Conservation (phyloP, 2,888 invertebrate genomes). For the Drosophila ustulata region DNA sequence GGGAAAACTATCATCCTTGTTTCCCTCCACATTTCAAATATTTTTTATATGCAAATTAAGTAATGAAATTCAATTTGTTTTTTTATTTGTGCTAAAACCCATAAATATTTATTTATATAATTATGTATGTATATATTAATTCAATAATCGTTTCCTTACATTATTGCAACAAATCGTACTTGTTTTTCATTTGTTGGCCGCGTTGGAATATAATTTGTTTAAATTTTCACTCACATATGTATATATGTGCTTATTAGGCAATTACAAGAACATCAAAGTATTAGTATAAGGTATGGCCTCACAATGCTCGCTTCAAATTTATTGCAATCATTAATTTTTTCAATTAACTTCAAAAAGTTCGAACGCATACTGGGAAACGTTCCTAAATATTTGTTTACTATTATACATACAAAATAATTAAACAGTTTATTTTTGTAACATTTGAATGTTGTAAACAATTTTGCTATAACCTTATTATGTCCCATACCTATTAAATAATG, state of each 20-base stretch:
- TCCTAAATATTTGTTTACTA: slow-evolving; percentile 18
- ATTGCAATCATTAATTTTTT: slow-evolving; percentile 8
- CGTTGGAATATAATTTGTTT: slow-evolving; percentile 48
- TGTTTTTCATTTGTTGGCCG: slow-evolving; percentile 45
- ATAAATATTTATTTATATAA: slow-evolving; percentile 75
- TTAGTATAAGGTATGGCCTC: slow-evolving; percentile 10
- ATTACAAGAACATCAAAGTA: slow-evolving; percentile 50
- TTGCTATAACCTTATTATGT: slow-evolving; percentile 23
- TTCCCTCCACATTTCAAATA: slow-evolving; percentile 72
- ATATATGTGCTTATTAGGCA: slow-evolving; percentile 32
- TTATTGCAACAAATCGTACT: slow-evolving; percentile 34
- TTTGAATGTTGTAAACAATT: slow-evolving; percentile 45
- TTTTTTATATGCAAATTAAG: neutral
- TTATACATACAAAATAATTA: slow-evolving; percentile 51
- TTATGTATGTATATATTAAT: slow-evolving; percentile 50
- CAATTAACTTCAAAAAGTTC: slow-evolving; percentile 7
- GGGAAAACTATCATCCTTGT: slow-evolving; percentile 83
- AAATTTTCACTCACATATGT: slow-evolving; percentile 35
- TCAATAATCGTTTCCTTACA: slow-evolving; percentile 40
- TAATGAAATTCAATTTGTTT: neutral
- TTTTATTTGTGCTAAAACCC: slow-evolving; percentile 67
- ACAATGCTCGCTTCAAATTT: slow-evolving; percentile 15
- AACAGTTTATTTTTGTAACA: slow-evolving; percentile 32
- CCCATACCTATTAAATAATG: slow-evolving; percentile 12
- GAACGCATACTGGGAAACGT: slow-evolving; percentile 27